phyloP scores from a whole-genome alignment of 2,888 invertebrate genomes.

The Phyllotreta cruciferae region DNA sequence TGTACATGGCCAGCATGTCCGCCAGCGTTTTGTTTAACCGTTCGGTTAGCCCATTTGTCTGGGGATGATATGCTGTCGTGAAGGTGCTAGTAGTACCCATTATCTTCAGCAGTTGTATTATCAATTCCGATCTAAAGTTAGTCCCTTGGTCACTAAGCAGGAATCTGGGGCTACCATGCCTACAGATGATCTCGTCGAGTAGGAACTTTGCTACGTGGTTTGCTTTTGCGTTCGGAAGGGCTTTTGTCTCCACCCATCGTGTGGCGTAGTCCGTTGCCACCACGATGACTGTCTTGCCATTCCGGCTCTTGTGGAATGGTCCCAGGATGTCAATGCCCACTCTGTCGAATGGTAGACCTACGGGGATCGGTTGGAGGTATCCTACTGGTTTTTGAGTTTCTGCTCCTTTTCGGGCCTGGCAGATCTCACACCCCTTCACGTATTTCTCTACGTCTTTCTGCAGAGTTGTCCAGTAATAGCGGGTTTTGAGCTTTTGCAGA shows the following conservation, averaged over 20 bases:
- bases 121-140: not conserved
- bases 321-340: constrained; percentile 42
- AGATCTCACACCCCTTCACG: constrained; percentile 32
- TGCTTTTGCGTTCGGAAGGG: not conserved
- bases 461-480: constrained; percentile 38
- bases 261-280: constrained; percentile 47
- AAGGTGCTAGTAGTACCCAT: not conserved
- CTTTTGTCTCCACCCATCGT: not conserved
- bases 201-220: not conserved
- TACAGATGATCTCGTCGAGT: no score
- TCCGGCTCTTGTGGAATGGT: constrained; percentile 38
- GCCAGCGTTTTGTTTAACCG: constrained; percentile 43
- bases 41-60: constrained; percentile 39
- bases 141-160: not conserved
- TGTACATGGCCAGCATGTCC: constrained; percentile 37
- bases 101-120: no score
- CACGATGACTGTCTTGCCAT: constrained; percentile 42
- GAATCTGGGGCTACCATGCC: not conserved
- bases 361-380: constrained; percentile 28
- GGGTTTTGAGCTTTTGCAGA: constrained; percentile 34
- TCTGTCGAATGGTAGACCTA: constrained; percentile 32
- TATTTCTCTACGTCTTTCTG: constrained; percentile 37
- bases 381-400: no score
- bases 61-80: constrained; percentile 32
- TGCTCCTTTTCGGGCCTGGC: no score